Percentiles rank a stretch among this genome's conserved stretches.
Evolutionary conservation across 2,888 invertebrate genomes (phyloP).

Genomic region (Xestoiulus laeticollis): DNA sequence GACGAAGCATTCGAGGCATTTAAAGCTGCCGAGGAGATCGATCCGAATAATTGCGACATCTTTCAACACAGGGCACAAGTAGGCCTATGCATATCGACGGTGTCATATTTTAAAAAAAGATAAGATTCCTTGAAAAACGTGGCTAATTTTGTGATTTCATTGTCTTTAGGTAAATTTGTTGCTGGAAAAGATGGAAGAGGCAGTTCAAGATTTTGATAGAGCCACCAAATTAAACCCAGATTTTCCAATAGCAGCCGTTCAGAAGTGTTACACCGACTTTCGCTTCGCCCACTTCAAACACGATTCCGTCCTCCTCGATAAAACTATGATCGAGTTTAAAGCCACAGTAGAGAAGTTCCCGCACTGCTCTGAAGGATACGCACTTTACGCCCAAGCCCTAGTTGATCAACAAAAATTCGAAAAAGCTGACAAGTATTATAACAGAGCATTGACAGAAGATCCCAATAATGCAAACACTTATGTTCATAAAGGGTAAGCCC

Average conservation of each 20-base stretch:
- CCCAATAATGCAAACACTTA: constrained; percentile 85
- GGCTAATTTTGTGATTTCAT: not conserved
- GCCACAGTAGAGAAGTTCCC: constrained; percentile 81
- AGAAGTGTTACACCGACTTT: constrained; percentile 90
- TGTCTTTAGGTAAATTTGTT: constrained; percentile 75
- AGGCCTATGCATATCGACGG: constrained; percentile 5
- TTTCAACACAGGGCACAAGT: constrained; percentile 90
- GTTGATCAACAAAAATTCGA: constrained; percentile 84
- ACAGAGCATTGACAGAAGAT: constrained; percentile 81
- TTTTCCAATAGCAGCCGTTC: constrained; percentile 86
- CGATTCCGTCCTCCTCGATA: constrained; percentile 68
- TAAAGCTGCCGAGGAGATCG: constrained; percentile 77
- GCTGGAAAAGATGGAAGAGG: constrained; percentile 81
- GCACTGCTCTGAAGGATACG: constrained; percentile 84
- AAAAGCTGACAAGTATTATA: constrained; percentile 83
- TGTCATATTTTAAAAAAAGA: not conserved
- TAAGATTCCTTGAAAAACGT: not conserved
- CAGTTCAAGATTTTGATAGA: constrained; percentile 82
- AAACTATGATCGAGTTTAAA: constrained; percentile 78
- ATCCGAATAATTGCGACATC: constrained; percentile 84
- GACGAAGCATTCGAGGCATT: constrained; percentile 81
- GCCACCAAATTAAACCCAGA: constrained; percentile 83
- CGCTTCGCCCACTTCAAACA: constrained; percentile 73
- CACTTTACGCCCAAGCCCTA: constrained; percentile 87
- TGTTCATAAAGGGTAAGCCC: constrained; percentile 79